phyloP scores from a whole-genome alignment of 1,140 invertebrate genomes.

The Lethocerus indicus region DNA sequence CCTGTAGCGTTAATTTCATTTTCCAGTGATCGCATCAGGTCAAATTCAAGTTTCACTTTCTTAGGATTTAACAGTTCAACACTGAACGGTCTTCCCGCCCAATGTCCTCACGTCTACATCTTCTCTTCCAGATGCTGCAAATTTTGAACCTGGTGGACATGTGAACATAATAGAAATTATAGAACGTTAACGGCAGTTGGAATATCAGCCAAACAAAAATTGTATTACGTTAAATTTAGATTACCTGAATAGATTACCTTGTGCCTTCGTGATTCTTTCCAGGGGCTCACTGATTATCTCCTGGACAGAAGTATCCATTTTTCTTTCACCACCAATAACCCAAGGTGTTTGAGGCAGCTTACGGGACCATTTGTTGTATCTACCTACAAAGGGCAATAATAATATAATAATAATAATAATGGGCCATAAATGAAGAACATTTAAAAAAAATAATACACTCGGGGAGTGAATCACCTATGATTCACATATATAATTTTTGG shows the following conservation, averaged over 20 bases:
- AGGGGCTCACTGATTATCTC: slow-evolving; percentile 63
- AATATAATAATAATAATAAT: slow-evolving; percentile 16
- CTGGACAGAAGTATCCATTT: slow-evolving; percentile 74
- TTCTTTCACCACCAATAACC: slow-evolving; percentile 65
- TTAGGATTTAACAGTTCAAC: slow-evolving; percentile 60
- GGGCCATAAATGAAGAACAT: slow-evolving; percentile 5
- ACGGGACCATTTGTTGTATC: slow-evolving; percentile 79
- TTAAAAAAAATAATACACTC: slow-evolving; percentile 5
- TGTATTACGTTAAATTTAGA: no score
- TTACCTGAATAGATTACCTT: no score
- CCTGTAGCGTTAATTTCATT: slow-evolving; percentile 38
- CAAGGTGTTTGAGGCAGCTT: slow-evolving; percentile 86
- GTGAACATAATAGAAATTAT: slow-evolving; percentile 12
- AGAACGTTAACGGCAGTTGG: slow-evolving; percentile 8
- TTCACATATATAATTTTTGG: neutral
- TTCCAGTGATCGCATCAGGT: slow-evolving; percentile 36
- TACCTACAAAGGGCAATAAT: slow-evolving; percentile 29
- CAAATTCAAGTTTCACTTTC: slow-evolving; percentile 30
- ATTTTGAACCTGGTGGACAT: slow-evolving; percentile 33
- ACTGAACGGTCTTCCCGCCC: slow-evolving; percentile 74
- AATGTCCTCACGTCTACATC: slow-evolving; percentile 85
- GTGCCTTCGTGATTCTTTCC: slow-evolving; percentile 31
- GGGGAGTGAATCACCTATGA: neutral
- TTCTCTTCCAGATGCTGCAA: slow-evolving; percentile 84
- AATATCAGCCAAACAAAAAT: slow-evolving; percentile 21